These are phyloP conservation scores for Cyclargus thomasi DNA, from an alignment of 1,140 invertebrate genomes.

Conservation along the genomic window DNA sequence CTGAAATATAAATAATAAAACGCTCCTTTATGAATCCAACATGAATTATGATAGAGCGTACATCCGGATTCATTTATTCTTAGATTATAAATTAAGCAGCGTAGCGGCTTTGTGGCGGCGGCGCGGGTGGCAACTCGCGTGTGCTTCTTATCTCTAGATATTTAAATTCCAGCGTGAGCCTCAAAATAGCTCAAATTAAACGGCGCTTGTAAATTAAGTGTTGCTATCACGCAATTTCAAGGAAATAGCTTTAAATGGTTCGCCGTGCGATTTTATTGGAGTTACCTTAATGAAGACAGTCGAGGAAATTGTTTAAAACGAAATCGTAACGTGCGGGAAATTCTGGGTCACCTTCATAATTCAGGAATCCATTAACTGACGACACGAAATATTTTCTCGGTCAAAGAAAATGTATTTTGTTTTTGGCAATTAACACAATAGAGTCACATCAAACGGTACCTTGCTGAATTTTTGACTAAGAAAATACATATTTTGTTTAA, in stretches of 20 bases:
- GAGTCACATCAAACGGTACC: neutral
- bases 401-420: neutral
- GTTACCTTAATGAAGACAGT: slow-evolving; percentile 45
- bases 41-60: neutral
- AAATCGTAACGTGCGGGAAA: neutral
- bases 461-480: neutral
- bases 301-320: slow-evolving; percentile 27
- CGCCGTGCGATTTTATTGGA: slow-evolving; percentile 48
- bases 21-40: slow-evolving; percentile 2
- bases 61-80: slow-evolving; percentile 42
- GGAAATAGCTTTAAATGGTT: slow-evolving; percentile 68
- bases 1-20: slow-evolving; percentile 25
- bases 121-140: slow-evolving; percentile 40
- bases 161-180: slow-evolving; percentile 70
- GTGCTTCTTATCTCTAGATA: slow-evolving; percentile 69
- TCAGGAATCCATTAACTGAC: no score
- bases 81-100: slow-evolving; percentile 50
- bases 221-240: slow-evolving; percentile 69
- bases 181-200: slow-evolving; percentile 75
- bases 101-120: slow-evolving; percentile 35
- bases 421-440: neutral
- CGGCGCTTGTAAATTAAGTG: slow-evolving; percentile 73
- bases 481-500: neutral
- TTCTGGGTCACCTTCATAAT: neutral
- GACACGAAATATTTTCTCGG: neutral